Evolutionary conservation across 2,113 vertebrate genomes (phyloP).

Genomic region (Turdus rufiventris): DNA sequence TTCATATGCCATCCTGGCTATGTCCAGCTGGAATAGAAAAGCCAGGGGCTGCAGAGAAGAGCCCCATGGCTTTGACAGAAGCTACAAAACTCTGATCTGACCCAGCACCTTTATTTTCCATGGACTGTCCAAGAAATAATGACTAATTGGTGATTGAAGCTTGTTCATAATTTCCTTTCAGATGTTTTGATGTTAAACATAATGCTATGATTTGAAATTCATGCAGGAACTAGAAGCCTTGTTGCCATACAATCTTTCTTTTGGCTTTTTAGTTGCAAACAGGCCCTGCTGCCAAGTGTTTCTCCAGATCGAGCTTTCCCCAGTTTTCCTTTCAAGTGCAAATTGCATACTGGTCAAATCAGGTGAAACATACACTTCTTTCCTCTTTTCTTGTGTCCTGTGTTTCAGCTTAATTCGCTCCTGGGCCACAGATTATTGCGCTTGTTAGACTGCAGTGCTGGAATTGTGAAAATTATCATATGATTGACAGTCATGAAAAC

Average conservation of each 20-base stretch:
- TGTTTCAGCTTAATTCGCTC: background rate
- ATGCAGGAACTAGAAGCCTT: conserved; percentile 17
- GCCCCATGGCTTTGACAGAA: background rate
- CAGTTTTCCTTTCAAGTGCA: conserved; percentile 36
- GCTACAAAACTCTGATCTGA: background rate
- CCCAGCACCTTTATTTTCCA: background rate
- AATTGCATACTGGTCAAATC: conserved; percentile 26
- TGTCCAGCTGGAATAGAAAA: background rate
- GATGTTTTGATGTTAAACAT: conserved; percentile 35
- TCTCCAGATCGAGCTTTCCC: conserved; percentile 6
- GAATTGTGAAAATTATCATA: background rate
- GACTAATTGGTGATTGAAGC: background rate
- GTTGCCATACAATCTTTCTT: conserved; percentile 44
- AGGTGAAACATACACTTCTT: background rate
- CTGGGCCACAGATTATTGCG: background rate
- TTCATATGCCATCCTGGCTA: background rate
- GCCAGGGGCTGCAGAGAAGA: background rate
- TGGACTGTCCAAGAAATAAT: background rate
- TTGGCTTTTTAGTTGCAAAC: conserved; percentile 52
- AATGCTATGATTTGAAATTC: conserved; percentile 5
- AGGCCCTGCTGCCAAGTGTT: conserved; percentile 33
- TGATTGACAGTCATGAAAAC: conserved; percentile 41
- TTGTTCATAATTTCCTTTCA: background rate
- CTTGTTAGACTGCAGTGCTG: background rate
- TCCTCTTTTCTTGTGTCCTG: background rate